Evolutionary conservation across 2,888 invertebrate species (phyloP).

Genomic region (Phaonia tiefii): DNA sequence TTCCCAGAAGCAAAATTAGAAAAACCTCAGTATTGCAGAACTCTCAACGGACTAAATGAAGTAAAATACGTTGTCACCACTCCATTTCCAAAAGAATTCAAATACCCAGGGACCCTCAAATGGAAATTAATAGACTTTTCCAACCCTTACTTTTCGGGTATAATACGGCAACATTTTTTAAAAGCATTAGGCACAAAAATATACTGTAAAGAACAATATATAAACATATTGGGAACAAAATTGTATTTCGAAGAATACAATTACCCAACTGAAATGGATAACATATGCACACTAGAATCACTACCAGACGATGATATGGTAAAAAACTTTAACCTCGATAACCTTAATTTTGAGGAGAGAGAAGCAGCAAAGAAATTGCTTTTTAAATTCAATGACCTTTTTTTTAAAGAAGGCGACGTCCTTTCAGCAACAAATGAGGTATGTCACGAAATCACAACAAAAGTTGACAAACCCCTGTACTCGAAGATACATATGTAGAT

Average conservation of each 20-base stretch:
- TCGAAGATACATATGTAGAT: constrained; percentile 39
- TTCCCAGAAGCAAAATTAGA: constrained; percentile 22
- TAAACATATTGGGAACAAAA: too few species aligned
- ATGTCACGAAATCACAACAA: constrained; percentile 33
- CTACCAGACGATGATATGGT: constrained; percentile 28
- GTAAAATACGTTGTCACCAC: too few species aligned
- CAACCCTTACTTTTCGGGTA: too few species aligned
- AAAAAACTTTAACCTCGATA: too few species aligned
- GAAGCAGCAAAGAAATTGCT: constrained; percentile 43
- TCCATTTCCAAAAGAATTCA: constrained; percentile 34
- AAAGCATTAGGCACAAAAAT: too few species aligned
- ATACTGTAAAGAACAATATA: constrained; percentile 1
- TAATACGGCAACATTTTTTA: too few species aligned
- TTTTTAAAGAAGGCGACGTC: constrained; percentile 55
- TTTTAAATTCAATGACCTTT: constrained; percentile 39
- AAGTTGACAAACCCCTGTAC: constrained; percentile 26
- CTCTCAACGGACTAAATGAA: constrained; percentile 29
- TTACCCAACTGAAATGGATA: too few species aligned
- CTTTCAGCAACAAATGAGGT: constrained; percentile 51
- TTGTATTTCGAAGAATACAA: too few species aligned
- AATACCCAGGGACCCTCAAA: constrained; percentile 19
- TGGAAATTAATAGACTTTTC: constrained; percentile 44
- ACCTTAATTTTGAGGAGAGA: too few species aligned
- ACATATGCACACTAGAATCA: constrained; percentile 46
- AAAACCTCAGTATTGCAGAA: too few species aligned